Evolutionary conservation across 2,113 vertebrate species (phyloP).

Genomic region (Balaenoptera acutorostrata): DNA sequence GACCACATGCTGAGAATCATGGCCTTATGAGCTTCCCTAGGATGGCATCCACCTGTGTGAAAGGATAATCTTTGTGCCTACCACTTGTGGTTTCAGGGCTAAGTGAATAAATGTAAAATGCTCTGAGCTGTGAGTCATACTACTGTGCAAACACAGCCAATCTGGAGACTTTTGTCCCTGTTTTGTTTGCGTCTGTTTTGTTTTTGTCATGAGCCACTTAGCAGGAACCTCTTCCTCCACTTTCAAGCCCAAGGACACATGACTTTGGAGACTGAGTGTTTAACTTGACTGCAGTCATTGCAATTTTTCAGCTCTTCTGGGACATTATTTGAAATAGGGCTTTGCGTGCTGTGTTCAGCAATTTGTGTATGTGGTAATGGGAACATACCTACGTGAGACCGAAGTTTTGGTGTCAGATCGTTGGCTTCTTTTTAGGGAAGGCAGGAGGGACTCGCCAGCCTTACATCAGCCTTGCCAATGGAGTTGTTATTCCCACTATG

Average conservation of each 20-base stretch:
- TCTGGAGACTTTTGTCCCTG: neutral
- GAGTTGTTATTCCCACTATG: neutral
- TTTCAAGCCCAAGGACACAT: neutral
- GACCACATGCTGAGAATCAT: neutral
- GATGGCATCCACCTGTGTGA: neutral
- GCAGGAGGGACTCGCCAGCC: neutral
- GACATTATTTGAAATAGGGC: neutral
- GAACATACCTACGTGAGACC: neutral
- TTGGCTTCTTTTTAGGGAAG: neutral
- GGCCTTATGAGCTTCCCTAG: neutral
- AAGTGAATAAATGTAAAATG: neutral
- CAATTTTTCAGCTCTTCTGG: neutral
- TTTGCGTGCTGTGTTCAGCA: neutral
- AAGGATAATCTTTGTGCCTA: neutral
- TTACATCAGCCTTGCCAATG: neutral
- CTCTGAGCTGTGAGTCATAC: neutral
- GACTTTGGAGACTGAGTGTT: neutral
- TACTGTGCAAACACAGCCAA: fast-evolving
- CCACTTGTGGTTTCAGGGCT: neutral
- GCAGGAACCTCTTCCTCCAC: neutral
- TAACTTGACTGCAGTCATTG: neutral
- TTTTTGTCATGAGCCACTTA: neutral
- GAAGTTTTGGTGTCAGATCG: neutral
- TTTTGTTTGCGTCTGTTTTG: neutral
- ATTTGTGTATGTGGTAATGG: neutral